These are phyloP conservation scores for Manduca sexta DNA, from an alignment of 1,140 invertebrate species.

Conservation along the genomic window DNA sequence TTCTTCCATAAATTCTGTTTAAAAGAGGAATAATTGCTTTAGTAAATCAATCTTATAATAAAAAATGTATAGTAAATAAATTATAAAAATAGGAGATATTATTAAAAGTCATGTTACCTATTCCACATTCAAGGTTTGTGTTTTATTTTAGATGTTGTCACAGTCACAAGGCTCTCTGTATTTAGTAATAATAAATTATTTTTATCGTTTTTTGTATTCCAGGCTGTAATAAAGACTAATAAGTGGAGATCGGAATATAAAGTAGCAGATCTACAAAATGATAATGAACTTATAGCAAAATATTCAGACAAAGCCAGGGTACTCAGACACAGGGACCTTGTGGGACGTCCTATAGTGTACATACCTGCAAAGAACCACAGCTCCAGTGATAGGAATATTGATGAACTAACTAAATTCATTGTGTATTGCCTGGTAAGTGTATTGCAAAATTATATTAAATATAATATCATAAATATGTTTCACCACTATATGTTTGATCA, in stretches of 20 bases:
- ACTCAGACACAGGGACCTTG: constrained; percentile 79
- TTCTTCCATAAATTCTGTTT: too few relatives aligned
- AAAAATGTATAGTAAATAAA: too few relatives aligned
- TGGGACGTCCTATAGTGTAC: constrained; percentile 82
- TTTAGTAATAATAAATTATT: too few relatives aligned
- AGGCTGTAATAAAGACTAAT: constrained; percentile 84
- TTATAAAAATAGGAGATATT: too few relatives aligned
- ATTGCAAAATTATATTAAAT: constrained; percentile 3
- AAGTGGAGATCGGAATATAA: constrained; percentile 84
- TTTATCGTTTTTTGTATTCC: constrained; percentile 22
- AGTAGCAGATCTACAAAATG: constrained; percentile 72
- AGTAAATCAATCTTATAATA: too few relatives aligned
- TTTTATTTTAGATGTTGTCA: too few relatives aligned
- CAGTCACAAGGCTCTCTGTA: too few relatives aligned
- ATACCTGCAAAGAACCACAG: constrained; percentile 85
- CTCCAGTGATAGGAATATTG: constrained; percentile 80
- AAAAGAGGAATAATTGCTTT: too few relatives aligned
- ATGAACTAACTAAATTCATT: constrained; percentile 84
- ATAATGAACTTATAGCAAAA: constrained; percentile 76
- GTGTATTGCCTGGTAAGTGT: constrained; percentile 79
- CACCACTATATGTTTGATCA: background rate
- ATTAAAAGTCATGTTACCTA: too few relatives aligned
- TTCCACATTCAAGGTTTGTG: too few relatives aligned
- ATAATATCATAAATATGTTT: background rate
- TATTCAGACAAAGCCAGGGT: constrained; percentile 79